These are phyloP conservation scores for Trypoxylus dichotomus DNA, from an alignment of 1,140 invertebrate genomes.

Conservation along the genomic window DNA sequence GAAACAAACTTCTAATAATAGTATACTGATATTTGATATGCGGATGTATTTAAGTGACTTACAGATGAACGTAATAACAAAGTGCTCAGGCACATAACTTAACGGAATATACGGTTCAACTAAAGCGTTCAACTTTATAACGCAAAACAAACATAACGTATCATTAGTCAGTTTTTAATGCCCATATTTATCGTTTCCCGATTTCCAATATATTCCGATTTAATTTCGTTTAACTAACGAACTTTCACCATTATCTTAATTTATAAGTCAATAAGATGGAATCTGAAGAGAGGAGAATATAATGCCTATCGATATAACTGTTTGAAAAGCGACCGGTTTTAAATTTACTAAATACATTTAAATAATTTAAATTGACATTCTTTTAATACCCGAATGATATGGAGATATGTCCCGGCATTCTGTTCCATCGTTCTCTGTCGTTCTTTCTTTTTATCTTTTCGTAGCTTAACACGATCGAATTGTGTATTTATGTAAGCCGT, in stretches of 20 bases:
- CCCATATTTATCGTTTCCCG: conserved; percentile 17
- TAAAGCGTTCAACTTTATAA: conserved; percentile 22
- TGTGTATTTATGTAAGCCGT: conserved; percentile 13
- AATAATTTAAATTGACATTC: conserved; percentile 50
- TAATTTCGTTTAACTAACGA: conserved; percentile 31
- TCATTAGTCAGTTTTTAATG: conserved; percentile 15
- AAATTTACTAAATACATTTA: conserved; percentile 43
- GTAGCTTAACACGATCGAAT: not conserved
- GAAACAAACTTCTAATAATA: not conserved
- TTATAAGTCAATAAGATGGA: conserved; percentile 46
- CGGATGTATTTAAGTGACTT: conserved; percentile 1
- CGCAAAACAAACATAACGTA: conserved; percentile 23
- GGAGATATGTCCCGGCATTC: conserved; percentile 31
- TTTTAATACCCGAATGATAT: conserved; percentile 45
- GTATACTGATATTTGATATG: not conserved
- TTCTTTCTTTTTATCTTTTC: not conserved
- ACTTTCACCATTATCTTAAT: conserved; percentile 50
- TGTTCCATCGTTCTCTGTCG: not conserved
- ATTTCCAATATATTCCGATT: conserved; percentile 25
- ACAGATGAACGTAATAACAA: not conserved
- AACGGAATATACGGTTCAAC: not conserved
- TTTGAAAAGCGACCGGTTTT: conserved; percentile 42
- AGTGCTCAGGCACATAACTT: not conserved
- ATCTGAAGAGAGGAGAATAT: conserved; percentile 39
- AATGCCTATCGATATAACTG: conserved; percentile 43